These are phyloP conservation scores for Plutella xylostella DNA, from an alignment of 2,888 invertebrate genomes.

Conservation along the genomic window DNA sequence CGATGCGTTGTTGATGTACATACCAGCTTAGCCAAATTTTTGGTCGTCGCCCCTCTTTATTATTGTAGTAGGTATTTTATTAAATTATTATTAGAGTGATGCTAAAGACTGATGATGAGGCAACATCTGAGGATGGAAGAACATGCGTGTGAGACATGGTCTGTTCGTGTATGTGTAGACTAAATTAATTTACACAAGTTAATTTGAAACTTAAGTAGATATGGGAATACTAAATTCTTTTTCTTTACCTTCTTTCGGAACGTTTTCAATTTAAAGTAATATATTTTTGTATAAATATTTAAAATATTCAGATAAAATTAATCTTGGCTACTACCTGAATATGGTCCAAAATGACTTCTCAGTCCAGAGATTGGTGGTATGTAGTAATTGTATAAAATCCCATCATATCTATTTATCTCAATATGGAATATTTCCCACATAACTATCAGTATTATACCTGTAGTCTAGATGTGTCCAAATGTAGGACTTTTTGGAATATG, in stretches of 20 bases:
- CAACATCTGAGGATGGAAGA: conserved; percentile 58
- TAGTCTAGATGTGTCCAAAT: too few species aligned
- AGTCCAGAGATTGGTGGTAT: too few species aligned
- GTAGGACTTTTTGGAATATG: too few species aligned
- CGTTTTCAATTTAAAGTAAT: conserved; percentile 1
- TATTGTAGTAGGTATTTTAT: neutral
- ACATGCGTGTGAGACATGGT: conserved; percentile 32
- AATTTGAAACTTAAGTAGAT: neutral
- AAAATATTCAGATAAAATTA: neutral
- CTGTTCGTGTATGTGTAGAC: conserved; percentile 41
- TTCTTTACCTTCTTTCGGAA: neutral
- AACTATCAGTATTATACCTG: too few species aligned
- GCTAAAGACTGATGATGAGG: conserved; percentile 58
- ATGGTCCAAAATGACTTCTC: neutral
- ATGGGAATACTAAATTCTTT: neutral
- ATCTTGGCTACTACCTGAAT: neutral
- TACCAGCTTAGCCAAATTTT: too few species aligned
- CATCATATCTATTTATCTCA: too few species aligned
- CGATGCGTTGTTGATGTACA: too few species aligned
- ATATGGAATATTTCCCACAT: too few species aligned
- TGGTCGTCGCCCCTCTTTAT: neutral
- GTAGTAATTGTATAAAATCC: too few species aligned
- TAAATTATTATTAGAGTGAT: too few species aligned
- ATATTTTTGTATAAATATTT: conserved; percentile 7
- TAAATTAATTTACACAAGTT: conserved; percentile 2